Conservation (phyloP, 2,113 vertebrate species). For the Lutjanus erythropterus region DNA sequence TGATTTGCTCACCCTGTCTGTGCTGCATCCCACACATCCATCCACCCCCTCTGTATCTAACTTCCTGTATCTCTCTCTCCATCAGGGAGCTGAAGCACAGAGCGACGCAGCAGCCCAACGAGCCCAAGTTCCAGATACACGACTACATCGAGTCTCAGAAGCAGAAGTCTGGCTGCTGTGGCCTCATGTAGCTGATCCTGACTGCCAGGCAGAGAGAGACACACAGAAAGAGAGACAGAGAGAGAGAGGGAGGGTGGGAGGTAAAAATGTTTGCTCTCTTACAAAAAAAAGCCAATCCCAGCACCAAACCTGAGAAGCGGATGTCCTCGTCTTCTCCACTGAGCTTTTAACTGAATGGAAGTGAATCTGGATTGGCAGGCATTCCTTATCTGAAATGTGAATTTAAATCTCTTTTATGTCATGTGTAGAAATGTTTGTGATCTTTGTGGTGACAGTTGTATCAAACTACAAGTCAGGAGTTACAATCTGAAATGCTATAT, state of each 20-base stretch:
- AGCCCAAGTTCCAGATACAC: constrained; percentile 95
- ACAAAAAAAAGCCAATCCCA: constrained; percentile 65
- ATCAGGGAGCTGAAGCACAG: constrained; percentile 94
- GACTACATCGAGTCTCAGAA: constrained; percentile 95
- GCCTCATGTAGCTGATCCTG: constrained; percentile 80
- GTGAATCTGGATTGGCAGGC: constrained; percentile 57
- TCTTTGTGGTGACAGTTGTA: constrained; percentile 77
- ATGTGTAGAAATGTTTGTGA: constrained; percentile 71
- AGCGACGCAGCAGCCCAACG: constrained; percentile 79
- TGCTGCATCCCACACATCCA: constrained; percentile 70
- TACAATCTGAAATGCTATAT: constrained; percentile 63
- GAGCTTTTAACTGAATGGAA: constrained; percentile 40
- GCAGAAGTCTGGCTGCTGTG: constrained; percentile 92
- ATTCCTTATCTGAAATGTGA: constrained; percentile 78
- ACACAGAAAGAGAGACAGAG: neutral
- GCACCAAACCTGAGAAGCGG: constrained; percentile 43
- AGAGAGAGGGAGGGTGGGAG: neutral
- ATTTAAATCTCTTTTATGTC: constrained; percentile 67
- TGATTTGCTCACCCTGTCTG: constrained; percentile 61
- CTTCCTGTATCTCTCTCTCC: constrained; percentile 56
- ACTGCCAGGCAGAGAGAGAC: constrained; percentile 32
- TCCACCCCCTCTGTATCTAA: constrained; percentile 68
- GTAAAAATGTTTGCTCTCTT: constrained; percentile 39
- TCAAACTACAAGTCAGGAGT: constrained; percentile 62
- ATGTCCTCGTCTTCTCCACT: constrained; percentile 45